phyloP scores from a whole-genome alignment of 2,113 vertebrate genomes.

The Ammospiza caudacuta region DNA sequence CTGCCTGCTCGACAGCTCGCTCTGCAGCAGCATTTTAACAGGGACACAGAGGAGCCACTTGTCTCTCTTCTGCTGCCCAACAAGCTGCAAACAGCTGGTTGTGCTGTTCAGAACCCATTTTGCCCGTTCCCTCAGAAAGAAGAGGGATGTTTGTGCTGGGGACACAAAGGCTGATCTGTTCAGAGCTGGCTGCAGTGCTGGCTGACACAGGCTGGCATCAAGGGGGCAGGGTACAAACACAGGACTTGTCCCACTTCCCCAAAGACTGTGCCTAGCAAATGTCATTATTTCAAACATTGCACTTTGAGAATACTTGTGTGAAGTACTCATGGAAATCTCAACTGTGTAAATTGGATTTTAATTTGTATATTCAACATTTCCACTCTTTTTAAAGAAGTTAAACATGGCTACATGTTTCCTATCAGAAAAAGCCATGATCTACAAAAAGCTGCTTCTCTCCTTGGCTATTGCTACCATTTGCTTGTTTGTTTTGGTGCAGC shows the following conservation, averaged over 20 bases:
- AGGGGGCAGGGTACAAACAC: background rate
- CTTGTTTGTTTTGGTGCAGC: conserved; percentile 6
- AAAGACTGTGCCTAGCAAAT: background rate
- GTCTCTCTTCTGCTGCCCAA: background rate
- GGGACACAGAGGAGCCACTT: conserved; percentile 20
- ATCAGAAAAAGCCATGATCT: background rate
- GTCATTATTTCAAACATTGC: background rate
- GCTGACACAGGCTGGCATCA: background rate
- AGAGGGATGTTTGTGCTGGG: conserved; percentile 40
- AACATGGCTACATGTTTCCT: background rate
- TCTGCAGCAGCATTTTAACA: background rate
- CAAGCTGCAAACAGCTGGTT: background rate
- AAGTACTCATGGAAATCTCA: background rate
- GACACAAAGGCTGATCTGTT: conserved; percentile 46
- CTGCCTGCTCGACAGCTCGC: background rate
- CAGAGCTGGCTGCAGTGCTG: background rate
- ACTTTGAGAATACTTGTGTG: background rate
- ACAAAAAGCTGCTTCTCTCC: background rate
- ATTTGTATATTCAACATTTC: background rate
- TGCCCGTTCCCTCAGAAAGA: background rate
- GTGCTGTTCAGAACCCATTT: background rate
- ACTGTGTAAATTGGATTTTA: background rate
- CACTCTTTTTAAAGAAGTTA: background rate
- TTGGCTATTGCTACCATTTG: background rate
- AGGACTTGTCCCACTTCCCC: background rate